Conservation (phyloP, 1,140 invertebrate species). For the Drosophila arawakana region DNA sequence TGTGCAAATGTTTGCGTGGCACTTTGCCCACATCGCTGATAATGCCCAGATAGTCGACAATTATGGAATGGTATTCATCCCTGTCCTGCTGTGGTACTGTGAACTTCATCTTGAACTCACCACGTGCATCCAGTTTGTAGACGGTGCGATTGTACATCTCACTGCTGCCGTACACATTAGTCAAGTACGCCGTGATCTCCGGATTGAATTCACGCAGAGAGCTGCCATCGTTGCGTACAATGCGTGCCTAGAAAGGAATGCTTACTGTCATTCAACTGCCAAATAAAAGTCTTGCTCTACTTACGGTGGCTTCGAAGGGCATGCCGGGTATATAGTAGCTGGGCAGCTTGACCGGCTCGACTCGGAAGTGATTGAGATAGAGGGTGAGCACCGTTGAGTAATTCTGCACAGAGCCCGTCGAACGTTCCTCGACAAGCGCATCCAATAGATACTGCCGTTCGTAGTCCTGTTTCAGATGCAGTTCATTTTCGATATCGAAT, state of each 20-base stretch:
- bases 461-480: conserved; percentile 90
- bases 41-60: conserved; percentile 87
- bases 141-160: conserved; percentile 87
- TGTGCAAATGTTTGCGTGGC: conserved; percentile 89
- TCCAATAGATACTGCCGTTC: conserved; percentile 90
- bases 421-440: conserved; percentile 90
- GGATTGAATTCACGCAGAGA: conserved; percentile 88
- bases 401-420: conserved; percentile 92
- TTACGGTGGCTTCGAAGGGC: conserved; percentile 91
- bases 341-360: conserved; percentile 92
- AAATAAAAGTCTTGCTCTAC: conserved; percentile 49
- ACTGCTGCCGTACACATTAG: conserved; percentile 88
- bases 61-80: conserved; percentile 84
- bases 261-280: no score
- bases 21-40: conserved; percentile 90
- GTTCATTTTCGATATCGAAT: conserved; percentile 90
- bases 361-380: conserved; percentile 92
- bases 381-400: conserved; percentile 88
- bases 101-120: conserved; percentile 90
- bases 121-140: conserved; percentile 88
- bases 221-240: conserved; percentile 89
- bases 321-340: conserved; percentile 95
- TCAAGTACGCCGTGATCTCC: conserved; percentile 87
- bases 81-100: conserved; percentile 87
- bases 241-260: conserved; percentile 50